These are phyloP conservation scores for Tenthredo scrophulariae DNA, from an alignment of 2,888 invertebrate species.

Conservation along the genomic window DNA sequence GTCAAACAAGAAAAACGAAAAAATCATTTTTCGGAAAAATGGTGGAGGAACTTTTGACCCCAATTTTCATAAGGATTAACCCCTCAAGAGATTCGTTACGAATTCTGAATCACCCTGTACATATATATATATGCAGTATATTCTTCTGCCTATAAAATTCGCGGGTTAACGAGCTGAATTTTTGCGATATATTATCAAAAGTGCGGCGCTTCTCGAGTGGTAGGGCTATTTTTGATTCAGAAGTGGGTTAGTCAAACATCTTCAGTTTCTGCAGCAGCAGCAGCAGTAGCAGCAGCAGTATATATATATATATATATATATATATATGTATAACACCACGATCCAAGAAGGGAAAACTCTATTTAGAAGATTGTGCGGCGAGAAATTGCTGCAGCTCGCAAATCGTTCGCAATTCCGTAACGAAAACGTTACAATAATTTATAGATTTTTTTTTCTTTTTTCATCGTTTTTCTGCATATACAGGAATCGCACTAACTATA, in stretches of 20 bases:
- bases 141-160: neutral
- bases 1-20: too few species aligned
- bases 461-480: too few species aligned
- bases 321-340: neutral
- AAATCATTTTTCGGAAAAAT: too few species aligned
- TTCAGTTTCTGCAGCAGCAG: neutral
- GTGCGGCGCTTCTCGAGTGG: conserved; percentile 18
- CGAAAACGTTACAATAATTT: too few species aligned
- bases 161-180: neutral
- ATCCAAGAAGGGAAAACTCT: neutral
- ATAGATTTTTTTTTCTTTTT: too few species aligned
- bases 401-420: too few species aligned
- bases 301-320: neutral
- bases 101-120: too few species aligned
- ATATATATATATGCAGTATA: too few species aligned
- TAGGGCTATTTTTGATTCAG: conserved; percentile 63
- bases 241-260: conserved; percentile 66
- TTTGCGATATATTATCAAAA: neutral
- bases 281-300: neutral
- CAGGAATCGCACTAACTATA: too few species aligned
- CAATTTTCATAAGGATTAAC: too few species aligned
- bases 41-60: too few species aligned
- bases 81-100: too few species aligned
- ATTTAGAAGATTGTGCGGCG: neutral
- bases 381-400: neutral